Evolutionary conservation across 2,888 invertebrate genomes (phyloP).

Genomic region (Empis stercorea): DNA sequence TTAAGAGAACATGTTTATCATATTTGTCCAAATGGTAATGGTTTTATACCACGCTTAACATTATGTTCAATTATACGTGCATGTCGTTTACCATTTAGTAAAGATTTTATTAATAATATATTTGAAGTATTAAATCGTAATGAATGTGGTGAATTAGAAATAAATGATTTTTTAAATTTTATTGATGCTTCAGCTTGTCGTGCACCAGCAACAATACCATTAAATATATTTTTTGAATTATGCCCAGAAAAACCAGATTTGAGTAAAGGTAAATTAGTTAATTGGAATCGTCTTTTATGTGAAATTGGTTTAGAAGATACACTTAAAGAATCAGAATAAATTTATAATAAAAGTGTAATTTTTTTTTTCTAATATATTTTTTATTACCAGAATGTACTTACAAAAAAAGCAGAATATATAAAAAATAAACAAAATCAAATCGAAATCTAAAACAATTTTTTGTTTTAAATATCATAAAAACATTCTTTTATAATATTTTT

Average conservation of each 20-base stretch:
- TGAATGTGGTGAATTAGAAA: slow-evolving; percentile 49
- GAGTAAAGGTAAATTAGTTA: slow-evolving; percentile 28
- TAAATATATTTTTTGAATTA: slow-evolving; percentile 32
- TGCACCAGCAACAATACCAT: slow-evolving; percentile 28
- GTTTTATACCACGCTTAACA: slow-evolving; percentile 44
- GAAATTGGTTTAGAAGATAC: slow-evolving; percentile 29
- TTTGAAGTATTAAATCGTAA: slow-evolving; percentile 47
- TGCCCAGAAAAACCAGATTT: slow-evolving; percentile 32
- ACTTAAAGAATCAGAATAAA: slow-evolving; percentile 14
- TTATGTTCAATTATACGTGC: slow-evolving; percentile 54
- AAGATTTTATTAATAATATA: slow-evolving; percentile 55
- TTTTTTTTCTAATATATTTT: too few species aligned
- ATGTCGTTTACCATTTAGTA: slow-evolving; percentile 53
- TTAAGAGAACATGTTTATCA: slow-evolving; percentile 46
- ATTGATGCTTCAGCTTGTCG: slow-evolving; percentile 47
- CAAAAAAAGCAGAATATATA: too few species aligned
- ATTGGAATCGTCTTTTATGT: slow-evolving; percentile 30
- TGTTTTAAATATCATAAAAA: too few species aligned
- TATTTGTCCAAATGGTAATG: slow-evolving; percentile 43
- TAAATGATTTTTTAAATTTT: slow-evolving; percentile 56
- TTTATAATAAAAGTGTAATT: not conserved
- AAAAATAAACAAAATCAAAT: too few species aligned
- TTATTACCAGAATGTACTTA: too few species aligned
- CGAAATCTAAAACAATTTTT: too few species aligned
- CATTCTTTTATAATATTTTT: too few species aligned